Percentiles rank a stretch among this genome's conserved stretches.
Evolutionary conservation across 2,888 invertebrate species (phyloP).

Genomic region (Oscheius myriophilus): DNA sequence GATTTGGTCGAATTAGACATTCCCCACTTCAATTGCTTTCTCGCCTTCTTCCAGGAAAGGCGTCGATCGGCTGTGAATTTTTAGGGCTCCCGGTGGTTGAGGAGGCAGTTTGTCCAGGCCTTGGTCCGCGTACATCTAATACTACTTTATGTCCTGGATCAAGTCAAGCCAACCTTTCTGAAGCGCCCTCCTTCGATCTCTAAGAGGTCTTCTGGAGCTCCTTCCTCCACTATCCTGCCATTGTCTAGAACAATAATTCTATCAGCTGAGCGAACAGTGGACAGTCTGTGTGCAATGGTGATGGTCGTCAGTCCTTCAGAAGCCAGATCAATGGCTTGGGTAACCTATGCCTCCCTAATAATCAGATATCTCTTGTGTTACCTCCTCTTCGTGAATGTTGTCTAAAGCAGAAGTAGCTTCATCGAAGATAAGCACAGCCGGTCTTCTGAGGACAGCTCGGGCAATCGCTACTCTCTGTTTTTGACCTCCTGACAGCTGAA

Average conservation of each 20-base stretch:
- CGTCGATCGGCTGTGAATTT: conserved; percentile 6
- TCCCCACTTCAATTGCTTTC: too few species aligned
- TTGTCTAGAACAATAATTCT: conserved; percentile 65
- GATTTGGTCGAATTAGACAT: not conserved
- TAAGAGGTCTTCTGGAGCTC: conserved; percentile 64
- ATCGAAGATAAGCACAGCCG: conserved; percentile 57
- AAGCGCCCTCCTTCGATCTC: conserved; percentile 52
- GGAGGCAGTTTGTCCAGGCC: conserved; percentile 16
- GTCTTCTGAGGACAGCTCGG: conserved; percentile 57
- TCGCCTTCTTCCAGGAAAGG: too few species aligned
- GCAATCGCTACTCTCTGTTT: conserved; percentile 69
- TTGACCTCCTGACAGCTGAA: conserved; percentile 62
- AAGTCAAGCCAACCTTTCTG: conserved; percentile 44
- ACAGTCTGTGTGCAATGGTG: conserved; percentile 66
- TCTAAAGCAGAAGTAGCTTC: conserved; percentile 69
- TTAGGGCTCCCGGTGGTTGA: conserved; percentile 4
- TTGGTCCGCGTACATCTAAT: conserved; percentile 20
- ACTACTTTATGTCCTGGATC: too few species aligned
- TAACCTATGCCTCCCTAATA: conserved; percentile 3
- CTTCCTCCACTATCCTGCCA: conserved; percentile 66
- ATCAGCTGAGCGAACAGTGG: conserved; percentile 63
- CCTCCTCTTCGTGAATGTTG: conserved; percentile 67
- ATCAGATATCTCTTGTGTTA: conserved; percentile 28
- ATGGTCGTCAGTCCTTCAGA: conserved; percentile 66
- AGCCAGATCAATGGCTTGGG: conserved; percentile 66